Evolutionary conservation across 2,797 vertebrate genomes (phyloP), one percentile per base, ranked within the genome.

Genomic region (Microhierax caerulescens): DNA sequence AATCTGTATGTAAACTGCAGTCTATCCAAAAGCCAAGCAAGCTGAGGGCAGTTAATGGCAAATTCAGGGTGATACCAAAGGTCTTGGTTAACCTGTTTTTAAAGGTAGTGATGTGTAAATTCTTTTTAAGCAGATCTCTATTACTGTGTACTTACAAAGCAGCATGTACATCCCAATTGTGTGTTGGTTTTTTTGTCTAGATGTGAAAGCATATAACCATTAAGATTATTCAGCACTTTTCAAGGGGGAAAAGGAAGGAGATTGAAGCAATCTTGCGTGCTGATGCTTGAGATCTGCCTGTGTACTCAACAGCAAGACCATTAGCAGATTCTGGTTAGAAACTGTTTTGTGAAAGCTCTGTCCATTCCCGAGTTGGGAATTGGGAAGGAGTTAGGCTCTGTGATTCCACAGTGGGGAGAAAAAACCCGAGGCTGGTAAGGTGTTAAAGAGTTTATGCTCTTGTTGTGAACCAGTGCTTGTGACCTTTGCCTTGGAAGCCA

Each of bases 361-460:
- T 47, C 21, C 4, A 0, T 63, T 72, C 32, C 25, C 0, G 0
- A 43, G 36, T 2, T 41, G 72, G 45, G 36, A 95, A 56, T 5
- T 28, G 34, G 32, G 63, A 87, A 65, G 8, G 60, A 69, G 76
- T 92, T 82, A 86, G 30, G 30, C 28, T 81, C 47, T 11, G 0
- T 9, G 43, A 34, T 69, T 69, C 43, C 18, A 63, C 18, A 30
- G 39, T 4, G 6, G 32, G 69, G 27, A 77, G 18, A 19, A 28
- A 73, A 60, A 67, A 18, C 17, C 0, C 1, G 2, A 90, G 37
- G 43, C 20, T 21, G 28, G 23, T 47, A 1, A 82, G 60, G 24
- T 23, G 39, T 56, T 88, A 19, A 22, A 14, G 65, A 53, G 37
- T 82, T 82, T 5, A 34, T 28, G 30, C 20, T 68, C 13, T 28